Percentiles rank a stretch among this genome's conserved stretches.
These are phyloP conservation scores for Drepana arcuata DNA, from an alignment of 1,140 invertebrate genomes.

Conservation along the genomic window DNA sequence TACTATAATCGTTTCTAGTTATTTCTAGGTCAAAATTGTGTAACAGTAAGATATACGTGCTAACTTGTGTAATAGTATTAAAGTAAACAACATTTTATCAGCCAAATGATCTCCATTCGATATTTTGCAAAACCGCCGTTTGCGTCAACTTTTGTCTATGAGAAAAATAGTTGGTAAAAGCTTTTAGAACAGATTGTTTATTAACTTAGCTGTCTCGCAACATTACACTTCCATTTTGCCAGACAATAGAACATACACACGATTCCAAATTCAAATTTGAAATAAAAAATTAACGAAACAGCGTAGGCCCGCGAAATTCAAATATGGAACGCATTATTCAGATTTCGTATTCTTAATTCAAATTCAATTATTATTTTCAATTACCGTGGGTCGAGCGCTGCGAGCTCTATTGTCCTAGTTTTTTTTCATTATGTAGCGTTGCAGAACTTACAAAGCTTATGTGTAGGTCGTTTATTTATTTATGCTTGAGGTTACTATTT, in stretches of 20 bases:
- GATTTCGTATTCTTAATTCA: constrained; percentile 62
- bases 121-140: constrained; percentile 33
- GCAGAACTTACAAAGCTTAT: too few relatives aligned
- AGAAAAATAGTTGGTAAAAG: too few relatives aligned
- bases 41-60: constrained; percentile 1
- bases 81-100: constrained; percentile 25
- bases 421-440: too few relatives aligned
- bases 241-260: constrained; percentile 64
- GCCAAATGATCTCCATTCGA: constrained; percentile 40
- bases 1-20: too few relatives aligned
- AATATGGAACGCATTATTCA: constrained; percentile 62
- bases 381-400: constrained; percentile 44
- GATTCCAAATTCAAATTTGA: constrained; percentile 62
- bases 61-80: constrained; percentile 3
- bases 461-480: too few relatives aligned
- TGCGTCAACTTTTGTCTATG: too few relatives aligned
- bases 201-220: too few relatives aligned
- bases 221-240: constrained; percentile 58
- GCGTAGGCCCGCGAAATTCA: constrained; percentile 46
- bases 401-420: constrained; percentile 43
- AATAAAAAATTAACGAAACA: neutral
- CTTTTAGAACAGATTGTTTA: too few relatives aligned
- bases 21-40: constrained; percentile 4
- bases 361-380: constrained; percentile 69
- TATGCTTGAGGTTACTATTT: too few relatives aligned